Evolutionary conservation across 2,113 vertebrate species (phyloP), one percentile per base, ranked within the genome.

Genomic region (Lagopus muta): DNA sequence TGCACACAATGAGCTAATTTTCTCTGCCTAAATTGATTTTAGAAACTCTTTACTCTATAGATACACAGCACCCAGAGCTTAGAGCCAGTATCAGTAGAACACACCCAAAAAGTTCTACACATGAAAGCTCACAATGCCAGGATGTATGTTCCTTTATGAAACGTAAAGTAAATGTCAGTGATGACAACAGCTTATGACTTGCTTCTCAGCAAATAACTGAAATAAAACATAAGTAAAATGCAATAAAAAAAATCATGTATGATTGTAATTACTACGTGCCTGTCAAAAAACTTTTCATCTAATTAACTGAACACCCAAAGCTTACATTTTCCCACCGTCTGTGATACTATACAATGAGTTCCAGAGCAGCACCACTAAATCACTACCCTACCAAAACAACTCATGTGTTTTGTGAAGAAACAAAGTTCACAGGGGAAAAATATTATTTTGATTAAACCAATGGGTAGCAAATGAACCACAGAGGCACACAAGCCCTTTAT

Each of bases 221-320:
- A 96, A 85, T 81, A 95, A 95, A 96, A 91, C 11, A 75, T 90
- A 91, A 93, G 87, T 96, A 87, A 86, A 89, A 73, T 27, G 45
- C 3, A 43, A 43, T 6, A 38, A 66, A 90, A 45, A 45, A 69
- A 19, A 87, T 60, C 13, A 87, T 89, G 90, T 96, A 72, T 52
- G 94, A 93, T 82, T 96, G 86, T 95, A 96, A 96, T 97, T 96
- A 96, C 70, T 67, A 87, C 32, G 13, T 96, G 67, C 82, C 96
- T 96, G 83, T 97, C 95, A 97, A 96, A 97, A 96, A 74, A 94
- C 42, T 38, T 76, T 92, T 89, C 75, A 93, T 67, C 90, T 95
- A 95, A 96, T 96, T 96, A 97, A 94, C 86, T 50, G 45, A 90
- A 95, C 78, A 92, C 34, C 74, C 84, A 86, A 82, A 93, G 60